Percentiles rank a stretch among this genome's conserved stretches.
phyloP scores from a whole-genome alignment of 1,140 invertebrate species.

The Nebria ingens region DNA sequence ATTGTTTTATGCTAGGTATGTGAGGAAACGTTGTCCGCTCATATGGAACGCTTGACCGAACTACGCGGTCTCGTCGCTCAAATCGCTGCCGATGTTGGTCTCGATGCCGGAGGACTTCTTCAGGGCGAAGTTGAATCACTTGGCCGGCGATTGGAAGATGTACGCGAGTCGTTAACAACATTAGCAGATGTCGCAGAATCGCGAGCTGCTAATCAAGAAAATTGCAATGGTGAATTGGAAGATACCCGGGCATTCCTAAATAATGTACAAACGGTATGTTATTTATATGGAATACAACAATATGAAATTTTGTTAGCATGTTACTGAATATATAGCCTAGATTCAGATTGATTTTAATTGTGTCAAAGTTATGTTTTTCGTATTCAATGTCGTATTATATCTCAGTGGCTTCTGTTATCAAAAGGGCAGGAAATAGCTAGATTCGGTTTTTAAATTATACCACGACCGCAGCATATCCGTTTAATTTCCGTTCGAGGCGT shows the following conservation, averaged over 20 bases:
- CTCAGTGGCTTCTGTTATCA: background rate
- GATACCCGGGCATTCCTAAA: slow-evolving; percentile 49
- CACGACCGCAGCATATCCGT: background rate
- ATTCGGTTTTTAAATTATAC: background rate
- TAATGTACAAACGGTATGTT: slow-evolving; percentile 51
- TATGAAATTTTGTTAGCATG: background rate
- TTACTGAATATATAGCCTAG: too few relatives aligned
- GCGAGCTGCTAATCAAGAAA: slow-evolving; percentile 42
- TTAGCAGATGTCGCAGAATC: slow-evolving; percentile 65
- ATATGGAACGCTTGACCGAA: slow-evolving; percentile 55
- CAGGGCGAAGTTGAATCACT: slow-evolving; percentile 66
- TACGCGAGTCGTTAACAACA: slow-evolving; percentile 57
- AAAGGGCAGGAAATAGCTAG: background rate
- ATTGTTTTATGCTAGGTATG: too few relatives aligned
- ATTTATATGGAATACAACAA: slow-evolving; percentile 1
- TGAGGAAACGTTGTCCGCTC: slow-evolving; percentile 59
- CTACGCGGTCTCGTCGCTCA: slow-evolving; percentile 61
- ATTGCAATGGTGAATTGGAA: slow-evolving; percentile 43
- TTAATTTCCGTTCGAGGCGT: background rate
- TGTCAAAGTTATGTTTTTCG: too few relatives aligned
- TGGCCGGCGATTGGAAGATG: slow-evolving; percentile 63
- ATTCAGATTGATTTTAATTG: too few relatives aligned
- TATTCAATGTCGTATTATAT: too few relatives aligned
- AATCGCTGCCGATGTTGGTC: slow-evolving; percentile 64
- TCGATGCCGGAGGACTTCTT: slow-evolving; percentile 53